phyloP scores from a whole-genome alignment of 2,888 invertebrate species.

The Subacronicta megacephala region DNA sequence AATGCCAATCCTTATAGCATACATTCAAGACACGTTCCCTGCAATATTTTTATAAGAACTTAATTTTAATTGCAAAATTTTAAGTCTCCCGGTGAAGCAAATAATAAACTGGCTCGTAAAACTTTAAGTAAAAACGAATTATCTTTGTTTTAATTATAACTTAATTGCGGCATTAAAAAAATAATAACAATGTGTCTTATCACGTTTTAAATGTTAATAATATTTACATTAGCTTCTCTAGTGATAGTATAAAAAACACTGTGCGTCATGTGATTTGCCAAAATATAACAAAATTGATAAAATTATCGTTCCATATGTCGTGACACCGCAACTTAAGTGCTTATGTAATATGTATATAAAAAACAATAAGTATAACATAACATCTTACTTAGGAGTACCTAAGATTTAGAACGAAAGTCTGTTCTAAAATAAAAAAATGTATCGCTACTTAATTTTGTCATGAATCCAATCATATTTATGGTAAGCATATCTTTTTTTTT shows the following conservation, averaged over 20 bases:
- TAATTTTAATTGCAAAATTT: slow-evolving; percentile 6
- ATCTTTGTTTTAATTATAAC: slow-evolving; percentile 19
- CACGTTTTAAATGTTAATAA: slow-evolving; percentile 18
- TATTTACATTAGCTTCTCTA: slow-evolving; percentile 16
- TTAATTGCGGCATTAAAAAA: slow-evolving; percentile 16
- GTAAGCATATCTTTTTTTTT: no score
- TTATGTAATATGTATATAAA: slow-evolving; percentile 34
- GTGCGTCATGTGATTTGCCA: slow-evolving; percentile 8
- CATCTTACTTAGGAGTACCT: no score
- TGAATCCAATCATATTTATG: no score
- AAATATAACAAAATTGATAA: slow-evolving; percentile 34
- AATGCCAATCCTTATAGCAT: background rate
- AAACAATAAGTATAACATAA: slow-evolving; percentile 11
- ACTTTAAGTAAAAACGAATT: slow-evolving; percentile 13
- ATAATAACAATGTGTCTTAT: slow-evolving; percentile 27
- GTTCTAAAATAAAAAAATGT: no score
- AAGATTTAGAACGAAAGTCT: no score
- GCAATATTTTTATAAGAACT: background rate
- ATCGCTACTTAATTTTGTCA: no score
- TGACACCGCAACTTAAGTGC: slow-evolving; percentile 8
- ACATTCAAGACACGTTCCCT: background rate
- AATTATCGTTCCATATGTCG: slow-evolving; percentile 14
- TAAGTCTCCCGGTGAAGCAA: background rate
- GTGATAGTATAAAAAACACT: slow-evolving; percentile 9
- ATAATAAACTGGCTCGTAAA: slow-evolving; percentile 10